Base-by-base conservation (phyloP, 2,113 vertebrate species). In the Elachura formosa region DNA sequence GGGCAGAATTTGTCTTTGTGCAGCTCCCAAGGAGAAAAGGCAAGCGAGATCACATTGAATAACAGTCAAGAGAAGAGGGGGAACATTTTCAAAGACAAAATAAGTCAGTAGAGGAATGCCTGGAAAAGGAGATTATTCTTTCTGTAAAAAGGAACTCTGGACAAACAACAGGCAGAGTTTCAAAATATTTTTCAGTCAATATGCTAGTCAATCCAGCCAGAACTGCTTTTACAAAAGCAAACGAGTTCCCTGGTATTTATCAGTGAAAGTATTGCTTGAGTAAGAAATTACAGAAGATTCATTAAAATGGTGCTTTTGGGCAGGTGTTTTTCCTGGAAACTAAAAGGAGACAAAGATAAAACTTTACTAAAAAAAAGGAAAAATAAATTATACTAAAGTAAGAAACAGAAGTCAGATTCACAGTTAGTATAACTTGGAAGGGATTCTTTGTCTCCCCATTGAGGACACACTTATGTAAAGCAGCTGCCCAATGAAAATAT, bases 1-100 rank as follows among this genome's bases (percentile, higher is more conserved):
- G 31, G 80, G 85, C 48, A 95, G 89, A 63, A 91, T 95, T 90
- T 96, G 79, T 86, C 88, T 96, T 86, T 94, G 80, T 89, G 74
- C 41, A 81, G 84, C 74, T 84, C 80, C 56, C 84, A 92, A 64
- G 61, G 92, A 92, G 41, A 72, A 67, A 63, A 83, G 84, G 80
- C 69, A 72, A 77, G 49, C 0, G 3, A 80, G 59, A 78, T 25
- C 0, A 6, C 54, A 85, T 17, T 87, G 73, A 84, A 92, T 81
- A 94, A 91, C 16, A 79, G 56, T 36, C 84, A 81, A 67, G 13
- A 77, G 33, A 87, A 45, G 24, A 92, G 75, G 49, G 24, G 61
- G 68, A 59, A 85, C 55, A 40, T 49, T 87, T 93, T 92, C 82
- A 78, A 86, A 91, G 85, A 81, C n/a, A 77, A 78, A 89, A 68